Evolutionary conservation across 2,888 invertebrate species (phyloP), one percentile per base, ranked within the genome.

Genomic region (Yponomeuta cagnagella): DNA sequence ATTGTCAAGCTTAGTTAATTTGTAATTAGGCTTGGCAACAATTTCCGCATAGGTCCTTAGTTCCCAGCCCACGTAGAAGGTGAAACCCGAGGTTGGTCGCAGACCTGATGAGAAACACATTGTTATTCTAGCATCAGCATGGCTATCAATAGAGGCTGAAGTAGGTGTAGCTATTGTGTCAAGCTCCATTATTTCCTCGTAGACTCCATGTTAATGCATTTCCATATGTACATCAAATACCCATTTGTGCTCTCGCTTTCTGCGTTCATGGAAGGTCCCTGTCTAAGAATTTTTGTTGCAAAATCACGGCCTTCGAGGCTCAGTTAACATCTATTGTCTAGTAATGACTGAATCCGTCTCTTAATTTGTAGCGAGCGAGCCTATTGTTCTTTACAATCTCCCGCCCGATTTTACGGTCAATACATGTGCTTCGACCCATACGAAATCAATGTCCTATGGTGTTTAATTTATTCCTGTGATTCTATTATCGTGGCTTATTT

Each of bases 11-110:
- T 48, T 71, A n/a, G 8, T 65, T 69, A 65, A 66, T 33, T 66
- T 52, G 70, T 37, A 43, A 66, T 58, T 58, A 52, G 33, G 58
- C 58, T 66, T 48, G 76, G 73, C 73, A 75, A 74, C 63, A 77
- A 76, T 85, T 88, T 89, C 89, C 90, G 89, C 84, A 83, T 89
- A 86, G 84, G 82, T 85, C 82, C 83, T 90, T 87, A 86, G 85
- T 79, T 84, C 76, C 75, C 90, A 75, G 72, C 88, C 90, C 91
- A 90, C 91, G 90, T 91, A 77, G 78, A 76, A 77, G 74, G 74
- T 77, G 77, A 76, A 74, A 73, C 77, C 80, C 77, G 81, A 82
- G 83, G 80, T 77, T 76, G 75, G 77, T 80, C 74, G 72, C 73
- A 75, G 77, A 81, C 77, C 69, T 65, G 69, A 64, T 43, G 58